Percentiles rank a stretch among this genome's conserved stretches.
Evolutionary conservation across 2,888 invertebrate genomes (phyloP).

Genomic region (Phrixothrix hirtus): DNA sequence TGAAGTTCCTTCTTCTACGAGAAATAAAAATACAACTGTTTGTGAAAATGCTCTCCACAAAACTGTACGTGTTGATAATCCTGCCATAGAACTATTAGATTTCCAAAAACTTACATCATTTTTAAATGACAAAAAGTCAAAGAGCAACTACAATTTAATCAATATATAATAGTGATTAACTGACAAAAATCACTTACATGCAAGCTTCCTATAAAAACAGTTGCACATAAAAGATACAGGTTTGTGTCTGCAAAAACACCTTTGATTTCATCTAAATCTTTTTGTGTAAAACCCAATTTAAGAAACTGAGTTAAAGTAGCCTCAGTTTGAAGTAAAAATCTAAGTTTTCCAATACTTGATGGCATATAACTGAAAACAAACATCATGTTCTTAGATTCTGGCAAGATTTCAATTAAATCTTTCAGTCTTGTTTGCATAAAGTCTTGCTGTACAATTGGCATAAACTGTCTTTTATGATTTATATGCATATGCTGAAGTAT

Average conservation of each 20-base stretch:
- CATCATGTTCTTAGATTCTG: slow-evolving; percentile 64
- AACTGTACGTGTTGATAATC: slow-evolving; percentile 86
- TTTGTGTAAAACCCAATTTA: slow-evolving; percentile 83
- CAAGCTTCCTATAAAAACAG: slow-evolving; percentile 86
- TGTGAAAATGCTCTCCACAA: slow-evolving; percentile 95
- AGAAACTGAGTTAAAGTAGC: slow-evolving; percentile 72
- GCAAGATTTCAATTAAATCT: slow-evolving; percentile 71
- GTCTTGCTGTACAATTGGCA: slow-evolving; percentile 84
- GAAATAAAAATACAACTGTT: slow-evolving; percentile 86
- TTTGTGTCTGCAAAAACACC: slow-evolving; percentile 96
- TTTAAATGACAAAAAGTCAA: slow-evolving; percentile 97
- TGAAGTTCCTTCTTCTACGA: slow-evolving; percentile 91
- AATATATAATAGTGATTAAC: background rate
- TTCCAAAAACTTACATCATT: slow-evolving; percentile 97
- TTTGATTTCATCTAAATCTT: slow-evolving; percentile 96
- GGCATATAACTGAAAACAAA: slow-evolving; percentile 75
- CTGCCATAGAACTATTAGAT: slow-evolving; percentile 80
- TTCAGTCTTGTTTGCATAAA: slow-evolving; percentile 77
- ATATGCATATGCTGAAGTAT: slow-evolving; percentile 58
- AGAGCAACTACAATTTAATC: slow-evolving; percentile 74
- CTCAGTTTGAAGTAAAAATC: slow-evolving; percentile 77
- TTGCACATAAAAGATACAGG: slow-evolving; percentile 85
- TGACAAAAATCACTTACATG: slow-evolving; percentile 94
- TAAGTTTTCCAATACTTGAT: slow-evolving; percentile 76
- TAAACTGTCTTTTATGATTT: slow-evolving; percentile 65